Base-by-base conservation (phyloP, 2,888 invertebrate genomes). In the Gibbula magus region DNA sequence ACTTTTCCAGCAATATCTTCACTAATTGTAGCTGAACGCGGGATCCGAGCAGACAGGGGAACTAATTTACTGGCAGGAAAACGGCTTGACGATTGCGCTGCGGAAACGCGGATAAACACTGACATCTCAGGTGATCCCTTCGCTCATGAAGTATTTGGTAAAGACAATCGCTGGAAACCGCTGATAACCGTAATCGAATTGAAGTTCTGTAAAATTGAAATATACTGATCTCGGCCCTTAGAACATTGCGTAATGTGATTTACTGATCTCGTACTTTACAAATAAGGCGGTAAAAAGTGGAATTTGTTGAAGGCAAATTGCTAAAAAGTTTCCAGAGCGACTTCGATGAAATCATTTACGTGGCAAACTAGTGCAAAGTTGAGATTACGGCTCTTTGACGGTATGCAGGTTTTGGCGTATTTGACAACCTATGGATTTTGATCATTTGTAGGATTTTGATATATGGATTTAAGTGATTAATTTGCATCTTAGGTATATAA, bases 1-100 rank as follows among this genome's bases (percentile, higher is more conserved):
- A 75, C 75, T 35, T 75, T 54, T 54, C 75, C 29, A 54, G 54
- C 75, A 54, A 52, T 75, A 53, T 75, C 75, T 25, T 54, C 35
- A 29, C 54, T 75, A 75, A 75, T 75, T 75, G 75, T 75, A 25
- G 32, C 54, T 20, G 75, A 75, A 54, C 75, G 13, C 75, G 10
- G 16, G 54, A 54, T 54, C 35, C 18, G 54, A 54, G 75, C 75
- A 54, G 75, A 35, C 53, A 54, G 54, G 75, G 54, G 54, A 54
- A 75, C 75, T 75, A 75, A 75, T 75, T 75, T 75, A 75, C 53
- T 35, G 53, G 32, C 75, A 53, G 54, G 18, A 39, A 54, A 75
- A 75, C 52, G 75, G 32, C 54, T 75, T 53, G 75, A 75, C 54
- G 54, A 75, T 75, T 75, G 54, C 54, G 52, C 53, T 25, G 75